phyloP scores from a whole-genome alignment of 2,113 vertebrate species.

The Triplophysa tibetana region DNA sequence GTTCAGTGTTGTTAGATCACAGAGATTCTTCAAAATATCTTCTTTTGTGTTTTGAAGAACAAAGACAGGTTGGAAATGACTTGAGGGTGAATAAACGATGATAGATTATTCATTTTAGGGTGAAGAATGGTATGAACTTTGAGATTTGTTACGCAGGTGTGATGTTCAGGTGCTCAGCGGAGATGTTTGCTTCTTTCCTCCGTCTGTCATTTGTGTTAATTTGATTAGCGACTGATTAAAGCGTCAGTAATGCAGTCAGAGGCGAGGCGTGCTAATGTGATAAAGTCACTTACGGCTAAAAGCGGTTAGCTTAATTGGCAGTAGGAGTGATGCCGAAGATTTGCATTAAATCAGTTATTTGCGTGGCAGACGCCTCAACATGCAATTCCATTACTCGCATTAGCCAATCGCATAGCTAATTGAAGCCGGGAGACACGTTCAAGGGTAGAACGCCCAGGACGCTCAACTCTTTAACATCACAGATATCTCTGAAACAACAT shows the following conservation, averaged over 20 bases:
- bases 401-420: conserved; percentile 71
- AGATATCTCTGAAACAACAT: neutral
- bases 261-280: conserved; percentile 78
- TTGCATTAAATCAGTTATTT: conserved; percentile 82
- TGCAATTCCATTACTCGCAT: conserved; percentile 75
- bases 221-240: conserved; percentile 80
- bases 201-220: conserved; percentile 73
- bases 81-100: no score
- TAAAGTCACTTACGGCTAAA: conserved; percentile 81
- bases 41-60: no score
- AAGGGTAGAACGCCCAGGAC: conserved; percentile 63
- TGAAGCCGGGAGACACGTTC: conserved; percentile 68
- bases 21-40: no score
- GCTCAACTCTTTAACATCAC: neutral
- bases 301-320: conserved; percentile 81
- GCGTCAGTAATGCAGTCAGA: conserved; percentile 78
- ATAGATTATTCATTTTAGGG: no score
- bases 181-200: conserved; percentile 55
- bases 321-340: conserved; percentile 74
- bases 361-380: conserved; percentile 73
- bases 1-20: no score
- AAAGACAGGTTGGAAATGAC: no score
- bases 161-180: conserved; percentile 68
- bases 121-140: conserved; percentile 34
- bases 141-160: conserved; percentile 67